Evolutionary conservation across 2,888 invertebrate genomes (phyloP).

Genomic region (Drosophila algonquin): DNA sequence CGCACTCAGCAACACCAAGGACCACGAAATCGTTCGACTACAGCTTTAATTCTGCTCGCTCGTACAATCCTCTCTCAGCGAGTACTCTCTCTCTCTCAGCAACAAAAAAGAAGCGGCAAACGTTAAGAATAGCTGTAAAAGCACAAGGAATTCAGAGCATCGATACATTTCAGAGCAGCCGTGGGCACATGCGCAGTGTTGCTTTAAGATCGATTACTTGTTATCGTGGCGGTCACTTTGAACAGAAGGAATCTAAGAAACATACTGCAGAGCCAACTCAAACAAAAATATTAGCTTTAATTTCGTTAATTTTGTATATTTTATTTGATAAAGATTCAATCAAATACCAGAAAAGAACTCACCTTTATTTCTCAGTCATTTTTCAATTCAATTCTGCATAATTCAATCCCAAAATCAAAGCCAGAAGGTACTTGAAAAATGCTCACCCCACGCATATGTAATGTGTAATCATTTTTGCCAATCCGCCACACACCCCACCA

Average conservation of each 20-base stretch:
- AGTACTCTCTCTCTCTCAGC: no score
- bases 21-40: neutral
- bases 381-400: neutral
- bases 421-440: neutral
- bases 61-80: neutral
- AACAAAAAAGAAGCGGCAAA: no score
- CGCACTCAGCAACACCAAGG: neutral
- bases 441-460: neutral
- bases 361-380: neutral
- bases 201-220: no score
- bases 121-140: no score
- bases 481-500: constrained; percentile 14
- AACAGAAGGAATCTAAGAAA: no score
- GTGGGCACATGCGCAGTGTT: no score
- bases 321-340: neutral
- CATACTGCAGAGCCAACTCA: no score
- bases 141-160: no score
- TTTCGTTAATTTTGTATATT: neutral
- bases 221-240: no score
- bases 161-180: no score
- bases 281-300: no score
- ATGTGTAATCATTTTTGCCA: neutral
- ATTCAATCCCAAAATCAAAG: neutral
- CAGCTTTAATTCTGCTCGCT: no score
- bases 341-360: neutral